Evolutionary conservation across 1,140 invertebrate genomes (phyloP).

Genomic region (Aphaenogaster floridana): DNA sequence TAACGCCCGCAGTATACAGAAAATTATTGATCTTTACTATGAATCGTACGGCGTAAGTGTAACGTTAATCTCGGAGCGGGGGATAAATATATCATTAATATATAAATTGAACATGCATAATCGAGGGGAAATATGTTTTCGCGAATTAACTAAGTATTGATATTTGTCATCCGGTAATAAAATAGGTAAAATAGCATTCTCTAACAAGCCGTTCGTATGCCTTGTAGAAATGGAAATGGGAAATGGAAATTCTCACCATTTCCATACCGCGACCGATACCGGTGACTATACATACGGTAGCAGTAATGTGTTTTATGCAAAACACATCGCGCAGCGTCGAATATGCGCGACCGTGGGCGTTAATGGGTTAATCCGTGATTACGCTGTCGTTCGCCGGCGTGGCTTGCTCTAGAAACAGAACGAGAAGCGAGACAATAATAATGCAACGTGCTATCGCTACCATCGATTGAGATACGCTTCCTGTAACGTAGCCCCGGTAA

Average conservation of each 20-base stretch:
- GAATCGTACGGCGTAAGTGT: neutral
- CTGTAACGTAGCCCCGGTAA: neutral
- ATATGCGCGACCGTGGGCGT: conserved; percentile 41
- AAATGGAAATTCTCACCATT: conserved; percentile 55
- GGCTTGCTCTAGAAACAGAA: conserved; percentile 33
- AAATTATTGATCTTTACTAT: conserved; percentile 18
- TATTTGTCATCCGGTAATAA: conserved; percentile 9
- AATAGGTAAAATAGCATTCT: conserved; percentile 26
- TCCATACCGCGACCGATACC: conserved; percentile 27
- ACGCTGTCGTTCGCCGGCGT: conserved; percentile 7
- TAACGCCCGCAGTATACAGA: neutral
- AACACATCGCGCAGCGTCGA: conserved; percentile 10
- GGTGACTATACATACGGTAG: conserved; percentile 14
- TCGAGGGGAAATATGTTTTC: neutral
- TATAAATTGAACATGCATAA: conserved; percentile 4
- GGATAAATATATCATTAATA: conserved; percentile 16
- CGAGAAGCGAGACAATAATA: conserved; percentile 20
- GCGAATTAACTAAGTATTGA: neutral
- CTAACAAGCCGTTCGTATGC: conserved; percentile 26
- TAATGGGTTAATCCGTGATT: conserved; percentile 50
- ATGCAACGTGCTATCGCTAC: conserved; percentile 20
- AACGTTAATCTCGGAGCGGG: neutral
- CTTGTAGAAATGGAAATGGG: conserved; percentile 19
- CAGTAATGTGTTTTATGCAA: conserved; percentile 40
- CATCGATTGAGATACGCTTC: conserved; percentile 30